phyloP scores from a whole-genome alignment of 2,888 invertebrate genomes.

The Ornithoptera priamus region DNA sequence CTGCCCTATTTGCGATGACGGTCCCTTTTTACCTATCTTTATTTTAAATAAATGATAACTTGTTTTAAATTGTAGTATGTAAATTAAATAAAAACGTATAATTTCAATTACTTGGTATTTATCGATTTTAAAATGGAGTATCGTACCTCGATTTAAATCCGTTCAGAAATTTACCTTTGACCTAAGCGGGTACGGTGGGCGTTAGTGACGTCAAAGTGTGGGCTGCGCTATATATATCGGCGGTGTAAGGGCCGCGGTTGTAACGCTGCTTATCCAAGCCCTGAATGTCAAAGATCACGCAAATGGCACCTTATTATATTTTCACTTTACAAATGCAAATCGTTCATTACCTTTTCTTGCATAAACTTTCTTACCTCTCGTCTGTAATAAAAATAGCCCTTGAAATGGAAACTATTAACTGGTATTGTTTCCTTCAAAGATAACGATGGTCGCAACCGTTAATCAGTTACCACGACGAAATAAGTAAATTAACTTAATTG shows the following conservation, averaged over 20 bases:
- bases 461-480: not conserved
- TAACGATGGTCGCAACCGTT: not conserved
- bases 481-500: not conserved
- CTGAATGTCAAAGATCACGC: constrained; percentile 24
- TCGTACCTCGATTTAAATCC: not conserved
- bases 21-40: no score
- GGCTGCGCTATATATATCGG: constrained; percentile 52
- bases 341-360: not conserved
- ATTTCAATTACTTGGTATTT: not conserved
- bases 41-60: no score
- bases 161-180: constrained; percentile 36
- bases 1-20: no score
- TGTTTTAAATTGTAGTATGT: no score
- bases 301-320: constrained; percentile 3
- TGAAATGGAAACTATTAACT: not conserved
- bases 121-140: not conserved
- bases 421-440: not conserved
- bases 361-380: not conserved
- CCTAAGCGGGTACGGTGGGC: constrained; percentile 38
- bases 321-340: constrained; percentile 11
- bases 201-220: constrained; percentile 51
- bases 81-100: not conserved
- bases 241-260: constrained; percentile 39
- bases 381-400: not conserved
- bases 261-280: constrained; percentile 31